Evolutionary conservation across 2,797 vertebrate species (phyloP).

Genomic region (Dryobates pubescens): DNA sequence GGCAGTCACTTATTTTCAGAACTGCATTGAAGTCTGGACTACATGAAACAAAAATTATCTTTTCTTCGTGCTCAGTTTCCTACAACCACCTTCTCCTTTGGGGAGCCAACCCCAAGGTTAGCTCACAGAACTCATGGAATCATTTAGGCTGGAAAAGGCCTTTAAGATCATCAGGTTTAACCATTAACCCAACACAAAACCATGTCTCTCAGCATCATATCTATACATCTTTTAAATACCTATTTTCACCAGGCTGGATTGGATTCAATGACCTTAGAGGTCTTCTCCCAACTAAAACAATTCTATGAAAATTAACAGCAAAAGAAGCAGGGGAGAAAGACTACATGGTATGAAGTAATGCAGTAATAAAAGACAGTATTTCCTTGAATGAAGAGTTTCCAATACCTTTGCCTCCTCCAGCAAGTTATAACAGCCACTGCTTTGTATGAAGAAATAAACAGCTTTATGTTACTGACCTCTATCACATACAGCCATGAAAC

Average conservation of each 20-base stretch:
- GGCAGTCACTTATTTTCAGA: neutral
- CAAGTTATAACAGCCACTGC: conserved; percentile 2
- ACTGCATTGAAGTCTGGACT: neutral
- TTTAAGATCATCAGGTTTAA: no score
- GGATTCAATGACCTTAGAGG: no score
- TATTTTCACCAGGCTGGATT: neutral
- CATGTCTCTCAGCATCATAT: no score
- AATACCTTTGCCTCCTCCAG: neutral
- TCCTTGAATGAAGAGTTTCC: neutral
- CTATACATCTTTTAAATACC: no score
- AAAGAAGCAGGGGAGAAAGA: neutral
- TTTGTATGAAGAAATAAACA: conserved; percentile 30
- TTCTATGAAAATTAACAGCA: neutral
- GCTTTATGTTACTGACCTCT: conserved; percentile 27
- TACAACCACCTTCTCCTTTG: neutral
- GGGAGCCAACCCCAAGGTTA: neutral
- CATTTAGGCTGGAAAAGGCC: no score
- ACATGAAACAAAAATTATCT: neutral
- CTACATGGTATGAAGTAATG: fast-evolving
- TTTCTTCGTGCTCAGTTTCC: fast-evolving
- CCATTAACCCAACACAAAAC: no score
- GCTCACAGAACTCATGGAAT: no score
- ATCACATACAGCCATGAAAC: conserved; percentile 9
- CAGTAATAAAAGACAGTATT: neutral
- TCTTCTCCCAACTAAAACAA: no score